Base-by-base conservation (phyloP, 2,113 vertebrate genomes). In the Sardina pilchardus region DNA sequence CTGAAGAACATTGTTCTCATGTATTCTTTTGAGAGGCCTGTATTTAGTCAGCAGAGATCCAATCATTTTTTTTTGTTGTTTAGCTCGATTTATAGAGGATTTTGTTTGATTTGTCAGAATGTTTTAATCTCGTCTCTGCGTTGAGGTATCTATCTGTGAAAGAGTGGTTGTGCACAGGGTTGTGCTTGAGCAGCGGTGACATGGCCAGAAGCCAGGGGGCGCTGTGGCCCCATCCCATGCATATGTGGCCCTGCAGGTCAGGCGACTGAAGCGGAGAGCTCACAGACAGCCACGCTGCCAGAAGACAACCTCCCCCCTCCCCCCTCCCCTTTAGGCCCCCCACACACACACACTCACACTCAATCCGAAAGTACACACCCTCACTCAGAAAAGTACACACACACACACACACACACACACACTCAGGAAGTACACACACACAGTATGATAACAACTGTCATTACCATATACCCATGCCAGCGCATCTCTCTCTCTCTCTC, bases 261-360 rank as follows among this genome's bases (percentile, higher is more conserved):
- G 26, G 14, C 26, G 8, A 5, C 59, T 63, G 59, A n/a, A 21
- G 26, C 26, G 59, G 4, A 34, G 63, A 30, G 63, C 63, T 71
- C 26, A 34, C 63, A 71, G 63, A 71, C 30, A 12, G 63, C 9
- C 63, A 71, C 63, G 12, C 63, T 71, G 63, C 63, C 63, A 71
- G 63, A 34, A 12, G 63, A 71, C 63, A 71, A 26, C 59, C 84
- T 88, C 87, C 87, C 85, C 85, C n/a, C n/a, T n/a, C 39, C 39
- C 39, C 45, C n/a, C 83, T 84, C 89, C 88, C 88, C 86, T 85
- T 86, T 85, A 89, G 82, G 88, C 87, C 63, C n/a, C 63, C 30
- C 63, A 71, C 63, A 71, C 63, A 71, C 63, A 71, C 63, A 34
- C 63, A 71, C 14, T 19, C 50, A 19, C 50, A 47, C 45, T 12